Percentiles rank a stretch among this genome's conserved stretches.
Conservation (phyloP, 2,797 vertebrate genomes). For the Hephaestus fuliginosus region DNA sequence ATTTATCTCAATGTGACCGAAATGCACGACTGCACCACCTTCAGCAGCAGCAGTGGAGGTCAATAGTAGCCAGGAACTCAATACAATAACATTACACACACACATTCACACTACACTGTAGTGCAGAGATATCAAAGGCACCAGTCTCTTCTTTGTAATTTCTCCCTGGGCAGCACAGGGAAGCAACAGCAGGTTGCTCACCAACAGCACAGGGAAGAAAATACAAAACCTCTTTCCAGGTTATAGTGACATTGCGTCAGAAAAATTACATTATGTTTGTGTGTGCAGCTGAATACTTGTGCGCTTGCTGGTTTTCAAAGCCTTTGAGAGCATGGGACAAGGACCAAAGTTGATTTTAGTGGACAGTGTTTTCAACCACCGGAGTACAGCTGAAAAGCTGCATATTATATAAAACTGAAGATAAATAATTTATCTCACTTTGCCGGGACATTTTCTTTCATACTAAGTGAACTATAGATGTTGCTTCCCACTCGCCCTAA, state of each 20-base stretch:
- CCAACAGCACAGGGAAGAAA: slow-evolving; percentile 8
- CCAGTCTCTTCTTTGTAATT: slow-evolving; percentile 30
- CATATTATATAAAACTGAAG: slow-evolving; percentile 27
- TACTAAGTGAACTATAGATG: slow-evolving; percentile 8
- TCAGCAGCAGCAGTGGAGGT: slow-evolving; percentile 18
- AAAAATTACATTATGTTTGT: slow-evolving; percentile 38
- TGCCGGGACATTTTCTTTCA: background rate
- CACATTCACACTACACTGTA: background rate
- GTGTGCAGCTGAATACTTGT: slow-evolving; percentile 48
- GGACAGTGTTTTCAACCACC: slow-evolving; percentile 9
- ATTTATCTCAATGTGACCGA: slow-evolving; percentile 9
- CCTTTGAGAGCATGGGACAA: slow-evolving; percentile 2
- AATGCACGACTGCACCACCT: slow-evolving; percentile 35
- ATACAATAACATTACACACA: background rate
- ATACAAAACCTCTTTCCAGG: slow-evolving; percentile 40
- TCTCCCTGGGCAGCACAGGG: slow-evolving; percentile 23
- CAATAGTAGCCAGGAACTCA: slow-evolving; percentile 12
- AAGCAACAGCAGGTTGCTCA: no score
- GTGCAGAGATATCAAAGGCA: slow-evolving; percentile 38
- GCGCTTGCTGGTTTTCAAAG: slow-evolving; percentile 15
- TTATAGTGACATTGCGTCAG: slow-evolving; percentile 60
- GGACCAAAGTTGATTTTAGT: slow-evolving; percentile 28
- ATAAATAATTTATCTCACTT: slow-evolving; percentile 17
- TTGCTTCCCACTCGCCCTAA: background rate
- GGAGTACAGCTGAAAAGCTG: background rate